phyloP scores from a whole-genome alignment of 2,888 invertebrate species.

The Hydriomena furcata region DNA sequence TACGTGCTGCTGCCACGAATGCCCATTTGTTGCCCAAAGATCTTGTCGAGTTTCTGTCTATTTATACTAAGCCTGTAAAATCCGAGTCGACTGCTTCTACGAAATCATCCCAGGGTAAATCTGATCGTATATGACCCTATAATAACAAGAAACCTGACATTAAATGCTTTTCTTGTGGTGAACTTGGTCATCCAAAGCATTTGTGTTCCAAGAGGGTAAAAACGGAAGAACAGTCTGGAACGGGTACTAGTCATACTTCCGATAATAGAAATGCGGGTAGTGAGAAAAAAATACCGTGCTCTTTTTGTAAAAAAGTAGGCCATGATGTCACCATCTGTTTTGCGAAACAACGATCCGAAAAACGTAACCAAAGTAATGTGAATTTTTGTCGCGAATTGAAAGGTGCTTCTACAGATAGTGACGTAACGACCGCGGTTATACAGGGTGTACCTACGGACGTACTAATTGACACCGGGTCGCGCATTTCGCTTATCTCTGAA shows the following conservation, averaged over 20 bases:
- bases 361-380: background rate
- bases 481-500: background rate
- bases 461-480: background rate
- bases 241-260: no score
- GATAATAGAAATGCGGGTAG: no score
- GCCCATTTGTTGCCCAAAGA: background rate
- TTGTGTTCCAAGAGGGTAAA: no score
- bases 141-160: no score
- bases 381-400: background rate
- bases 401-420: background rate
- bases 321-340: background rate
- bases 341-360: background rate
- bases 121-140: no score
- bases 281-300: no score
- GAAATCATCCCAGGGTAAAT: no score
- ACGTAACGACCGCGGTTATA: background rate
- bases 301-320: background rate
- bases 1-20: constrained; percentile 8
- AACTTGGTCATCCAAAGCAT: background rate
- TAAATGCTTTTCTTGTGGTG: background rate
- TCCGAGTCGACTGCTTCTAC: no score
- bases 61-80: no score
- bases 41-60: background rate
- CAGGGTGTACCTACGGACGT: background rate
- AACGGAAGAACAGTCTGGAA: background rate